A percentile compares a stretch with the other conserved stretches of the same genome.
Conservation (phyloP, 2,113 vertebrate genomes). For the Epinephelus moara region DNA sequence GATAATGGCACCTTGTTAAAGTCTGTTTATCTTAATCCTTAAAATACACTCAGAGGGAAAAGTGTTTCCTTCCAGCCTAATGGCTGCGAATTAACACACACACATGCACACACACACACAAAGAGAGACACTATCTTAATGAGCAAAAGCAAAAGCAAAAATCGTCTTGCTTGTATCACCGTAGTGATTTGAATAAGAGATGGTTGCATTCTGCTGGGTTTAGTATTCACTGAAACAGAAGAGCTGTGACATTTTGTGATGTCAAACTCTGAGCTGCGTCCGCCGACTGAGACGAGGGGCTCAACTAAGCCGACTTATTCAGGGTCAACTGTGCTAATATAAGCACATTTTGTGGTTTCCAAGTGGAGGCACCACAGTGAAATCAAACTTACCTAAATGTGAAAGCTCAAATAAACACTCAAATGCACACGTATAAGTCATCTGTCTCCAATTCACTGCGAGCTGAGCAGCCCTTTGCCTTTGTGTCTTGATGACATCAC, state of each 20-base stretch:
- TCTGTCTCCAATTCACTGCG: slow-evolving; percentile 51
- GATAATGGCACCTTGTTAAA: slow-evolving; percentile 85
- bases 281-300: background rate
- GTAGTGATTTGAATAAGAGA: slow-evolving; percentile 25
- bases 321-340: slow-evolving; percentile 16
- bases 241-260: background rate
- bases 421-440: slow-evolving; percentile 39
- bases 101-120: background rate
- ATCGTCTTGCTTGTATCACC: slow-evolving; percentile 7
- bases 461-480: slow-evolving; percentile 21
- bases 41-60: slow-evolving; percentile 83
- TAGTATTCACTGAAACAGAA: background rate
- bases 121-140: slow-evolving; percentile 12
- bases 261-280: background rate
- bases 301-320: background rate
- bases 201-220: slow-evolving; percentile 8
- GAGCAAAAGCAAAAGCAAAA: slow-evolving; percentile 33
- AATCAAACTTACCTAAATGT: slow-evolving; percentile 43
- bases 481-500: slow-evolving; percentile 45
- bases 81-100: slow-evolving; percentile 59
- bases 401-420: slow-evolving; percentile 50
- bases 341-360: slow-evolving; percentile 43
- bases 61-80: slow-evolving; percentile 86
- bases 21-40: slow-evolving; percentile 86
- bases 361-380: slow-evolving; percentile 19